Evolutionary conservation across 2,797 vertebrate species (phyloP).

Genomic region (Saxicola maurus): DNA sequence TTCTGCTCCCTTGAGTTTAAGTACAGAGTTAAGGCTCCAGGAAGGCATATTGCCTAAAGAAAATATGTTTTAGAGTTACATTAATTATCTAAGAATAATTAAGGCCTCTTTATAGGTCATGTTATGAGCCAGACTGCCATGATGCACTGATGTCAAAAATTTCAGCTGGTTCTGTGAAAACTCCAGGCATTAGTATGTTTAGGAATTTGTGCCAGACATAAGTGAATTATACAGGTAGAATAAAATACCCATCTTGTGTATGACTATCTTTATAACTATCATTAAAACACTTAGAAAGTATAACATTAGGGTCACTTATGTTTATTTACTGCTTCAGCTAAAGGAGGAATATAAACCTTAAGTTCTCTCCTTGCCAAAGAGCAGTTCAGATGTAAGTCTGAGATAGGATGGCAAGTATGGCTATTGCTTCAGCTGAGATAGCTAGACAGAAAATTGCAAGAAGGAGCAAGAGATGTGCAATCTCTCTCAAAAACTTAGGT

Average conservation of each 20-base stretch:
- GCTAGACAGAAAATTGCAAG: not conserved
- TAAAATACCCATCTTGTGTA: not conserved
- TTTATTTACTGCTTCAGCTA: not conserved
- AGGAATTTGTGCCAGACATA: not conserved
- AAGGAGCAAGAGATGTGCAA: not conserved
- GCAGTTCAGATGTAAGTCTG: not conserved
- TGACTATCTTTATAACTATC: not conserved
- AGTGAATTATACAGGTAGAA: not conserved
- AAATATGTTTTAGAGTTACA: not conserved
- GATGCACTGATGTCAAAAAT: not conserved
- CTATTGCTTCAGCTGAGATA: not conserved
- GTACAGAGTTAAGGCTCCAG: not conserved
- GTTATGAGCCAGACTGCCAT: not conserved
- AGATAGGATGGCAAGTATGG: not conserved
- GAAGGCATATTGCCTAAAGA: not conserved
- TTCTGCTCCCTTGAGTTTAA: not conserved
- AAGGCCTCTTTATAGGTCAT: not conserved
- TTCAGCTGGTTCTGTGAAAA: not conserved
- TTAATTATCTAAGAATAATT: conserved; percentile 11
- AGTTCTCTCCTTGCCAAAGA: not conserved
- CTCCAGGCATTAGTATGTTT: not conserved
- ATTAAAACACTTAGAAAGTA: not conserved
- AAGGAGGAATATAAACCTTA: not conserved
- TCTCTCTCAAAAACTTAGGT: not conserved
- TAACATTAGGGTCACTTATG: not conserved